phyloP scores from a whole-genome alignment of 1,140 invertebrate species.

The Brachionus plicatilis region DNA sequence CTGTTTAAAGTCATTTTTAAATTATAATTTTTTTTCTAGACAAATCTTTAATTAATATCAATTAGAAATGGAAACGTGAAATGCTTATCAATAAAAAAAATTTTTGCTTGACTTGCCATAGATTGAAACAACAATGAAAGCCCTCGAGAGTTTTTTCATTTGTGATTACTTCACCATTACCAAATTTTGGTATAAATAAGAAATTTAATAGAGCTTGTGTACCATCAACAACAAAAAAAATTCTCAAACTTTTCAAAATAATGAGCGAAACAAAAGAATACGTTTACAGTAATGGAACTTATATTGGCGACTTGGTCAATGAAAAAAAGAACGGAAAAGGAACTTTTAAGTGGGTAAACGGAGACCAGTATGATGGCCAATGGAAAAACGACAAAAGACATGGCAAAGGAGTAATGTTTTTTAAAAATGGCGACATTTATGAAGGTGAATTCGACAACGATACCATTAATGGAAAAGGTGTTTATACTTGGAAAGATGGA shows the following conservation, averaged over 20 bases:
- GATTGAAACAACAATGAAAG: background rate
- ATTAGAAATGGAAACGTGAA: background rate
- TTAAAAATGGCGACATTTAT: background rate
- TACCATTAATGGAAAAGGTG: background rate
- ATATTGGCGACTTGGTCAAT: background rate
- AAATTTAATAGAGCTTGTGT: background rate
- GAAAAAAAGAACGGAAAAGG: slow-evolving; percentile 13
- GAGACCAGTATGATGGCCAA: slow-evolving; percentile 8
- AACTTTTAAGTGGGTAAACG: slow-evolving; percentile 41
- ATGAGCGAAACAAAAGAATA: slow-evolving; percentile 55
- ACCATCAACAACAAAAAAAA: background rate
- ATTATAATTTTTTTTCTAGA: background rate
- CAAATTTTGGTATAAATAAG: background rate
- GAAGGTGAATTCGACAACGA: slow-evolving; percentile 3
- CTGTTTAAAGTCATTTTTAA: background rate
- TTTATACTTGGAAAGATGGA: slow-evolving; percentile 5
- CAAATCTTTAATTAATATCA: background rate
- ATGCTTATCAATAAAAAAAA: background rate
- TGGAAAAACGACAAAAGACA: slow-evolving; percentile 15
- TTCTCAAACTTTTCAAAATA: slow-evolving; percentile 48
- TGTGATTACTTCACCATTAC: background rate
- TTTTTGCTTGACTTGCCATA: background rate
- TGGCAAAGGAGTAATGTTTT: slow-evolving; percentile 1
- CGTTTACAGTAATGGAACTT: slow-evolving; percentile 48
- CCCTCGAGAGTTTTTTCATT: background rate